A percentile compares a stretch with the other conserved stretches of the same genome.
Evolutionary conservation across 2,113 vertebrate genomes (phyloP).

Genomic region (Gulo gulo): DNA sequence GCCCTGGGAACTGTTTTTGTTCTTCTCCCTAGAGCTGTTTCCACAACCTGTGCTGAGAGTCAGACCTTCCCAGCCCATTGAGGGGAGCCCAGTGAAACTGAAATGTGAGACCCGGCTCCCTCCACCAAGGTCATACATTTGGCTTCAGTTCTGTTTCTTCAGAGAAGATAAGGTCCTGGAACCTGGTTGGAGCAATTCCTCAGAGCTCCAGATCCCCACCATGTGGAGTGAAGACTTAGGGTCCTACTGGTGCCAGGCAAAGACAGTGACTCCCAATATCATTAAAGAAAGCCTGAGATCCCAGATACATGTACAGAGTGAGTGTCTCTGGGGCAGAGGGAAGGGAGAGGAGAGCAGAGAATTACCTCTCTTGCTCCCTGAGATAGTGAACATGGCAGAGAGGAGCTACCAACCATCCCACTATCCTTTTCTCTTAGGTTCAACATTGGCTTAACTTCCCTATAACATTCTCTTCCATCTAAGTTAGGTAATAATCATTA

Average conservation of each 20-base stretch:
- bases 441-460: not conserved
- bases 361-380: not conserved
- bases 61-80: not conserved
- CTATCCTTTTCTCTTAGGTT: not conserved
- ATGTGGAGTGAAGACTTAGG: not conserved
- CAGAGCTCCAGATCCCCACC: not conserved
- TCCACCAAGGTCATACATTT: not conserved
- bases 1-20: not conserved
- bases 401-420: too few relatives aligned
- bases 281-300: not conserved
- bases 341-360: not conserved
- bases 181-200: not conserved
- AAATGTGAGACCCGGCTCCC: slow-evolving; percentile 12
- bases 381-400: not conserved
- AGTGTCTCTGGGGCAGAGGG: not conserved
- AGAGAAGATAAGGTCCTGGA: not conserved
- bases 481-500: not conserved
- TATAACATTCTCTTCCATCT: not conserved
- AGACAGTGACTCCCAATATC: not conserved
- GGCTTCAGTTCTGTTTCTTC: slow-evolving; percentile 42
- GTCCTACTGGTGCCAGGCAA: not conserved
- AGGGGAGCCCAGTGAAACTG: not conserved
- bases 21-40: slow-evolving; percentile 26
- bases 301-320: not conserved
- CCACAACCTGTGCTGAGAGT: not conserved